Evolutionary conservation across 2,113 vertebrate genomes (phyloP), one percentile per base, ranked within the genome.

Genomic region (Entomyzon cyanotis): DNA sequence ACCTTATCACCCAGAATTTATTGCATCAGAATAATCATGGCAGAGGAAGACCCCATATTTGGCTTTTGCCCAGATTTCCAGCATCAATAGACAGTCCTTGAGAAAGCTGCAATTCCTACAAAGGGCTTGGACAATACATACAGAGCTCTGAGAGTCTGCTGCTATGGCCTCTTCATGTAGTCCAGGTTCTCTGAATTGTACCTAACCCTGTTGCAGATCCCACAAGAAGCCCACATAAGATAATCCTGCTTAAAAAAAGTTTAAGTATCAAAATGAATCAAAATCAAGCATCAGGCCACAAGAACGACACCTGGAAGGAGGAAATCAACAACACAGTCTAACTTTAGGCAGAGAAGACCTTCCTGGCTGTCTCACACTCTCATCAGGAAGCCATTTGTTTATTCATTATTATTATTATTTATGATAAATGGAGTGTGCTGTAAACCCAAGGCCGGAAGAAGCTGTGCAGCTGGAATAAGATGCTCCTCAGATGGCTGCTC

Each of bases 401-500:
- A 84, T 88, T 63, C 37, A 44, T 90, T 90, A 84, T 69, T 90
- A 84, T 95, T 96, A 88, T 90, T 77, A 77, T 84, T 96, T 91
- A 95, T 84, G 84, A 91, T 64, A 78, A 96, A 93, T 90, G 76
- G 63, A 85, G 67, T 80, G 78, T 84, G 86, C 86, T 84, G 62
- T 89, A 95, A 97, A 95, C 52, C 42, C 87, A 93, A 74, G 77
- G 81, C 93, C 5, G 0, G 89, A 95, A 92, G 89, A 94, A 81
- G 79, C 94, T 96, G 69, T 86, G 89, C 87, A 95, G 93, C 71
- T 94, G 78, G 78, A 96, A 85, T 83, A 95, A 94, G 94, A 96
- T 92, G 92, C 69, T 96, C 79, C 91, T 97, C 95, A 94, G 93
- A 96, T 95, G 91, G 82, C 95, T 96, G 90, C 93, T 97, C 95